Percentiles rank a stretch among this genome's conserved stretches.
Conservation (phyloP, 2,113 vertebrate species). For the Megaceryle maxima region DNA sequence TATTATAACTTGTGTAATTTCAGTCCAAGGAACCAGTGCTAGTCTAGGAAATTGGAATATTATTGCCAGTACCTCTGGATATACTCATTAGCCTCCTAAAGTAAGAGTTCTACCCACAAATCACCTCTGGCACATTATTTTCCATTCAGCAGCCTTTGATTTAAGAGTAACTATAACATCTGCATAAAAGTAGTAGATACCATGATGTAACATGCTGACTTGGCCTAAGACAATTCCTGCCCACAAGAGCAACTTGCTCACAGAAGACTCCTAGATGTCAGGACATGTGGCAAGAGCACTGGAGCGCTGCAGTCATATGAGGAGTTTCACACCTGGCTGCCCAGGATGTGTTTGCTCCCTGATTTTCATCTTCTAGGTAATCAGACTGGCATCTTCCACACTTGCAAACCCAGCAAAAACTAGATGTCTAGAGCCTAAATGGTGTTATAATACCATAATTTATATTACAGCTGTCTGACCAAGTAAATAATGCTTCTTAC, state of each 20-base stretch:
- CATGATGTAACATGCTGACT: background rate
- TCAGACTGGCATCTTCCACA: background rate
- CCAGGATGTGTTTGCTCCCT: background rate
- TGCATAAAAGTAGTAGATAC: background rate
- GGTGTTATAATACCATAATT: background rate
- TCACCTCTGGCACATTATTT: background rate
- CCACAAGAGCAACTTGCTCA: background rate
- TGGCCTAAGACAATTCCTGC: fast-evolving
- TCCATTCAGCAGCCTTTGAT: background rate
- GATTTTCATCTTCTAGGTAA: background rate
- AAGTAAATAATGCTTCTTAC: background rate
- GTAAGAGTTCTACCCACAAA: background rate
- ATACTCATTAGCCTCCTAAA: background rate
- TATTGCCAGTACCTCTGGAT: background rate
- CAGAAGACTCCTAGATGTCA: background rate
- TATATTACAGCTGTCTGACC: background rate
- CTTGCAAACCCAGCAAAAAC: background rate
- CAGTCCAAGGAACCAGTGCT: background rate
- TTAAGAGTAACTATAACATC: background rate
- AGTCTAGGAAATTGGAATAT: background rate
- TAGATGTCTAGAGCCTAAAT: background rate
- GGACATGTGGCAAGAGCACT: background rate
- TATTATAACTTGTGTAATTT: background rate
- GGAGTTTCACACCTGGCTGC: background rate
- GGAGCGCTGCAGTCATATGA: fast-evolving